A percentile compares a stretch with the other conserved stretches of the same genome.
Conservation (phyloP, 1,140 invertebrate genomes). For the Diachasma alloeum region DNA sequence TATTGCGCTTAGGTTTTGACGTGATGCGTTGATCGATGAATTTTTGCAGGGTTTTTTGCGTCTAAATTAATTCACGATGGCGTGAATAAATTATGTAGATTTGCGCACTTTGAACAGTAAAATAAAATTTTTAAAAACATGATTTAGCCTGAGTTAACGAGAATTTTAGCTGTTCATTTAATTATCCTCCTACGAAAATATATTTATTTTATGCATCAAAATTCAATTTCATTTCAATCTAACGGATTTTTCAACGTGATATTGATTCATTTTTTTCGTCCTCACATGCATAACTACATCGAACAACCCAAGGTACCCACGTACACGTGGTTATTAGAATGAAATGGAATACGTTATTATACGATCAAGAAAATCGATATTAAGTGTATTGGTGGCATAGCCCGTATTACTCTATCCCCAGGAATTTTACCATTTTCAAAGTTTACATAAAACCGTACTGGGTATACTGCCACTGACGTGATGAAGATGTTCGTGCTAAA, state of each 20-base stretch:
- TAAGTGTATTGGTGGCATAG: background rate
- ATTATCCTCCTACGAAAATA: too few species aligned
- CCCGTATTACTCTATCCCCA: background rate
- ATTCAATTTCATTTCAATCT: background rate
- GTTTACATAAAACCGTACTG: constrained; percentile 19
- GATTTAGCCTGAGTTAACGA: too few species aligned
- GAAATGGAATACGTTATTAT: constrained; percentile 32
- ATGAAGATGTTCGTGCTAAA: constrained; percentile 26
- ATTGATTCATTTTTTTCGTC: constrained; percentile 14
- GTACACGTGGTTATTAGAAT: constrained; percentile 30
- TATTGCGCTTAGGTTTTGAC: too few species aligned
- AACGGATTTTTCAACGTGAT: background rate
- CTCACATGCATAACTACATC: constrained; percentile 2
- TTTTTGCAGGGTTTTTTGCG: too few species aligned
- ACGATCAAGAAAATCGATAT: constrained; percentile 29
- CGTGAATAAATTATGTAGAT: too few species aligned
- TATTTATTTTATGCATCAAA: too few species aligned
- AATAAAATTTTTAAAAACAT: too few species aligned
- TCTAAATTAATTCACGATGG: too few species aligned
- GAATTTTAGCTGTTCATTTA: too few species aligned
- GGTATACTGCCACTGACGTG: constrained; percentile 7
- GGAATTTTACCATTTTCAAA: constrained; percentile 19
- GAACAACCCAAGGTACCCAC: background rate
- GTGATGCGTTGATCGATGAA: too few species aligned
- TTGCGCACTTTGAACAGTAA: too few species aligned